Percentiles rank a stretch among this genome's conserved stretches.
Conservation (phyloP, 2,797 vertebrate species). For the Arrhamphus sclerolepis region DNA sequence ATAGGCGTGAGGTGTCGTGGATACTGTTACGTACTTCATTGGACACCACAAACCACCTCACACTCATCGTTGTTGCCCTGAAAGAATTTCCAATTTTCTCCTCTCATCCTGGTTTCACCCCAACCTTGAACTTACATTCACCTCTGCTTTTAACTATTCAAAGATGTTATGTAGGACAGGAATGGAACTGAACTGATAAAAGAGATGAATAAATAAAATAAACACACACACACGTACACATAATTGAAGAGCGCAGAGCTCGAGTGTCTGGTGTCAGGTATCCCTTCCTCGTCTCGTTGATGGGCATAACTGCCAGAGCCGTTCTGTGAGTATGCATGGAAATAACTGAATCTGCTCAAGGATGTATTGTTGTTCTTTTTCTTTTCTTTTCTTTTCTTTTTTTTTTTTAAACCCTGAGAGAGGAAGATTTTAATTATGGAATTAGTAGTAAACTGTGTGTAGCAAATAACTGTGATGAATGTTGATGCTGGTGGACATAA, state of each 20-base stretch:
- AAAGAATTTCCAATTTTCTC: not conserved
- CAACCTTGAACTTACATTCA: too few relatives aligned
- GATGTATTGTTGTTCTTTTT: not conserved
- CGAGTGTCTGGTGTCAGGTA: slow-evolving; percentile 72
- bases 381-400: not conserved
- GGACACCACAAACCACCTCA: slow-evolving; percentile 30
- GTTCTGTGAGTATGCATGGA: slow-evolving; percentile 27
- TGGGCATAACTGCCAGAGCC: slow-evolving; percentile 60
- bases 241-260: slow-evolving; percentile 42
- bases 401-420: not conserved
- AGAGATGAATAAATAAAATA: slow-evolving; percentile 12
- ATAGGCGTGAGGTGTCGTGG: slow-evolving; percentile 20
- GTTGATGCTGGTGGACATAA: slow-evolving; percentile 24
- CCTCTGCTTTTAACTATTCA: too few relatives aligned
- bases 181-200: slow-evolving; percentile 19
- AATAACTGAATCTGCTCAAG: slow-evolving; percentile 3
- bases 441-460: slow-evolving; percentile 8
- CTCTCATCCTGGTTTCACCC: too few relatives aligned
- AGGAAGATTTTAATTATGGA: not conserved
- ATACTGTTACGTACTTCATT: slow-evolving; percentile 54
- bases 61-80: not conserved
- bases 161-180: not conserved
- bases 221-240: slow-evolving; percentile 12
- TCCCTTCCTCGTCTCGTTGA: slow-evolving; percentile 44
- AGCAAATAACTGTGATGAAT: slow-evolving; percentile 48